These are phyloP conservation scores for Anisognathus igniventris DNA, from an alignment of 2,797 vertebrate species.

Conservation along the genomic window DNA sequence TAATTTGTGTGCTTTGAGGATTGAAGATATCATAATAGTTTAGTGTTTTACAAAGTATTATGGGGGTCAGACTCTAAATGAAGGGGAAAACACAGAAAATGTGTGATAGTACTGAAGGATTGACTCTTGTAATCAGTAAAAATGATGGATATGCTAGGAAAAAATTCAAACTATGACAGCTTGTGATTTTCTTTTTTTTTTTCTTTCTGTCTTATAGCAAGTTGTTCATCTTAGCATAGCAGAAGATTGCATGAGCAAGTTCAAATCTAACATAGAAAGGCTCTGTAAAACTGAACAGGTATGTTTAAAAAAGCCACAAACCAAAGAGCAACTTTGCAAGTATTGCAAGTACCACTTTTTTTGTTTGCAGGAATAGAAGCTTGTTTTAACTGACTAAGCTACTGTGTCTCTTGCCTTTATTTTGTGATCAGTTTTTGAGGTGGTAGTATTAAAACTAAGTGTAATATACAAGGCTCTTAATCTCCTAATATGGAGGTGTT, in stretches of 20 bases:
- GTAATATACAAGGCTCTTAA: background rate
- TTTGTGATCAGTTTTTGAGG: background rate
- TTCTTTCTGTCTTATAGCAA: constrained; percentile 79
- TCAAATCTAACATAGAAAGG: constrained; percentile 86
- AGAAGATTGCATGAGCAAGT: constrained; percentile 92
- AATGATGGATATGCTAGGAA: background rate
- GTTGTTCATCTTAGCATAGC: constrained; percentile 88
- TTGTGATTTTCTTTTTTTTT: background rate
- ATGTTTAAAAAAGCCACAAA: background rate
- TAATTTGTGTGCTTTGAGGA: background rate
- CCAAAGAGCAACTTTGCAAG: background rate
- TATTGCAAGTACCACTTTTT: background rate
- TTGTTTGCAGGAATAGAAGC: background rate
- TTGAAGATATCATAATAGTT: background rate
- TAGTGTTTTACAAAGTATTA: background rate
- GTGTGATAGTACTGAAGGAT: background rate
- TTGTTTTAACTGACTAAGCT: background rate
- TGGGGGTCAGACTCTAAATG: background rate
- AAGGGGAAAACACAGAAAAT: background rate
- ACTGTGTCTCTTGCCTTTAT: background rate
- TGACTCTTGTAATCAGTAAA: background rate
- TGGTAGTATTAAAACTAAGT: background rate
- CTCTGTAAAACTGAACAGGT: constrained; percentile 98
- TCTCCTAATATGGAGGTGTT: background rate
- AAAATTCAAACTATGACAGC: background rate